Base-by-base conservation (phyloP, 2,888 invertebrate genomes). In the Allygus modestus region DNA sequence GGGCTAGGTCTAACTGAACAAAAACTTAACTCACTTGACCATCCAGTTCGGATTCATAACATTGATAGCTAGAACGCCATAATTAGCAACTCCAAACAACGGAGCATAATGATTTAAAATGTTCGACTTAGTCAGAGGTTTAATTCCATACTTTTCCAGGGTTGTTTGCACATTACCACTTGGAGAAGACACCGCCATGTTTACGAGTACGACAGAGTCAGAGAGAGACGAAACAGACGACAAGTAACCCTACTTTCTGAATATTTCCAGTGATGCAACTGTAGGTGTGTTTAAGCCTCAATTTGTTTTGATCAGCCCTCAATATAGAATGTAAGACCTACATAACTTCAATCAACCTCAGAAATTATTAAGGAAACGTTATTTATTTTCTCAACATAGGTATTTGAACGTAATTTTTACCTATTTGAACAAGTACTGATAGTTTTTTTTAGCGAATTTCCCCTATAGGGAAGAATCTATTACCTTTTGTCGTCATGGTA, bases 1-100 rank as follows among this genome's bases (percentile, higher is more conserved):
- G 7, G 7, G 58, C 20, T 23, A 23, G 58, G 20, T 15, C 23
- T 23, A 23, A 46, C 17, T 1, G 23, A 26, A 23, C 26, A 58
- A 23, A 5, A 23, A 58, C 20, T 58, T 58, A 28, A 65, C 84
- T 90, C 91, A 94, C 95, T 95, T 95, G 88, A 95, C 92, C 88
- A 96, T 92, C 87, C 96, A 91, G 87, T 94, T 93, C 2, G 97
- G 97, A 89, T 97, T 96, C 95, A 97, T 96, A 82, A 97, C 95
- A 91, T 96, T 96, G 75, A 97, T 92, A 73, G 96, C 95, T 81
- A 97, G 92, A 54, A 95, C 94, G 88, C 95, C 94, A 90, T 97
- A 97, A 90, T 95, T 95, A 86, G 93, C 92, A 79, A 94, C 92
- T 73, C 97, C 96, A 91, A 95, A 94, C 82, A 94, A 89, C 61